Evolutionary conservation across 1,140 invertebrate genomes (phyloP).

Genomic region (Drosophila seguyi): DNA sequence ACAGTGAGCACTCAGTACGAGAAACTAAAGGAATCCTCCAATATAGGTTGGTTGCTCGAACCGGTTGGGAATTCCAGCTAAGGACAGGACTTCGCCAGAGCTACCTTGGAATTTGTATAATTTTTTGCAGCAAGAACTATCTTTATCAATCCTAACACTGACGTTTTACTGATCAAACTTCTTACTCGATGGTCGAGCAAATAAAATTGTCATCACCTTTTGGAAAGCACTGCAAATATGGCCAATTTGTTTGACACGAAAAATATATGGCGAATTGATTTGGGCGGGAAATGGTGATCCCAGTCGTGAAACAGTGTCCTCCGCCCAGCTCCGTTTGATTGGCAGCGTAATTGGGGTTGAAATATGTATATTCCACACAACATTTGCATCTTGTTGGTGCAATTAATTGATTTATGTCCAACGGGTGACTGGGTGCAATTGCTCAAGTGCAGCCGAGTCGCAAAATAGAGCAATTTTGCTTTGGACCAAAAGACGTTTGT

Average conservation of each 20-base stretch:
- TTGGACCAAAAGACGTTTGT: not conserved
- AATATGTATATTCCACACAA: conserved; percentile 19
- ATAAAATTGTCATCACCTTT: conserved; percentile 69
- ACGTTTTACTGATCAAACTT: not conserved
- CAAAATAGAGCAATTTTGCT: not conserved
- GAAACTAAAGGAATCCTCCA: not conserved
- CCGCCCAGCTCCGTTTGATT: conserved; percentile 14
- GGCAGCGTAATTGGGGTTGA: conserved; percentile 44
- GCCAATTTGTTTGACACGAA: conserved; percentile 68
- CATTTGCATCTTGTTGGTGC: conserved; percentile 17
- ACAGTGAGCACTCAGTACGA: not conserved
- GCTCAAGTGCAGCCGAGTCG: conserved; percentile 8
- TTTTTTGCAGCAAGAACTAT: no score
- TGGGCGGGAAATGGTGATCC: conserved; percentile 37
- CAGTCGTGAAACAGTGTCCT: not conserved
- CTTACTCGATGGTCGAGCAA: conserved; percentile 15
- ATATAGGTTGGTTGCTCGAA: not conserved
- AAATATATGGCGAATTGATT: conserved; percentile 33
- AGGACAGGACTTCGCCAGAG: not conserved
- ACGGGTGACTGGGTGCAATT: conserved; percentile 42
- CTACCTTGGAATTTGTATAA: no score
- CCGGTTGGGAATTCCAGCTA: not conserved
- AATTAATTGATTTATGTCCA: conserved; percentile 61
- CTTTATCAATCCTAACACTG: not conserved
- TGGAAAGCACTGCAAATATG: conserved; percentile 38